Percentiles rank a stretch among this genome's conserved stretches.
phyloP scores from a whole-genome alignment of 2,113 vertebrate genomes.

The Vimba vimba region DNA sequence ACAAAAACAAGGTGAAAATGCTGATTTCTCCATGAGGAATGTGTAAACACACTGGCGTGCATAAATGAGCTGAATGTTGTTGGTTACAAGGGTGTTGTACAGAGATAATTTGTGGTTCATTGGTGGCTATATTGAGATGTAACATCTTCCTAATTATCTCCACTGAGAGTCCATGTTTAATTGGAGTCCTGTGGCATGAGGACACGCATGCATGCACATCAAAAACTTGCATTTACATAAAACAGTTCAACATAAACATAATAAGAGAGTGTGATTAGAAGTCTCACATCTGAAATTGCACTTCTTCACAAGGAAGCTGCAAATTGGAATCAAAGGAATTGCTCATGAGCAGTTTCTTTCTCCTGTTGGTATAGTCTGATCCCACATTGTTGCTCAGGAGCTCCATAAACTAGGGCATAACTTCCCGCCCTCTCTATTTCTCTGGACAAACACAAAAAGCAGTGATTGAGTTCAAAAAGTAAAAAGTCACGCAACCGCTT shows the following conservation, averaged over 20 bases:
- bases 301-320: not conserved
- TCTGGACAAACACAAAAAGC: conserved; percentile 17
- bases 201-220: not conserved
- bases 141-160: conserved; percentile 48
- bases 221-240: conserved; percentile 26
- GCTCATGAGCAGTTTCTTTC: not conserved
- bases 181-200: conserved; percentile 23
- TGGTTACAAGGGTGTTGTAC: conserved; percentile 29
- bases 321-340: conserved; percentile 23
- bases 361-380: not conserved
- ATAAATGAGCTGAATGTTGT: conserved; percentile 5
- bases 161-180: conserved; percentile 37
- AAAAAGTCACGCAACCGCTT: not conserved
- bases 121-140: conserved; percentile 39
- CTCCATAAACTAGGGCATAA: conserved; percentile 1
- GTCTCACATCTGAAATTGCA: not conserved
- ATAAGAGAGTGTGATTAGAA: conserved; percentile 12
- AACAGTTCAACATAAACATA: conserved; percentile 21
- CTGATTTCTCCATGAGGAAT: not conserved
- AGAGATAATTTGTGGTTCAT: conserved; percentile 29
- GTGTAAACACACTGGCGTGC: conserved; percentile 7
- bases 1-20: conserved; percentile 11
- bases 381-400: conserved; percentile 10
- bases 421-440: not conserved
- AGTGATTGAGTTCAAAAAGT: conserved; percentile 7